phyloP scores from a whole-genome alignment of 2,888 invertebrate genomes.

The Strigamia maritima region DNA sequence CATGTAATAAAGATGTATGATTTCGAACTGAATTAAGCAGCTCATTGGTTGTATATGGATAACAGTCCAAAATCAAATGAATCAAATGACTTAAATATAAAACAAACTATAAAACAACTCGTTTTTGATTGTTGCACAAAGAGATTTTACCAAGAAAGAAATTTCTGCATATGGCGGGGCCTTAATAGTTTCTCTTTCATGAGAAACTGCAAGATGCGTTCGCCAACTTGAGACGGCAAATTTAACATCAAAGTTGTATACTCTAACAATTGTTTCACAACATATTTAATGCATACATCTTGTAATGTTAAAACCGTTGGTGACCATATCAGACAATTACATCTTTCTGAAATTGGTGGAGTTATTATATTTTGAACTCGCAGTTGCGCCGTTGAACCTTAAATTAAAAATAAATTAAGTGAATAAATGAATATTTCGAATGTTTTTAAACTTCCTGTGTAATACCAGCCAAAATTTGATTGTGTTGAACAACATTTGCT shows the following conservation, averaged over 20 bases:
- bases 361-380: slow-evolving; percentile 1
- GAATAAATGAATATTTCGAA: too few species aligned
- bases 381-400: neutral
- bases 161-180: slow-evolving; percentile 6
- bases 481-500: neutral
- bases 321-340: neutral
- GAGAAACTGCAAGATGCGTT: slow-evolving; percentile 11
- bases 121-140: neutral
- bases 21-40: neutral
- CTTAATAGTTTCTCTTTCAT: slow-evolving; percentile 1
- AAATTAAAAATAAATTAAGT: neutral
- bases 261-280: slow-evolving; percentile 1
- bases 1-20: neutral
- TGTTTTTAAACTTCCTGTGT: neutral
- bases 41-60: neutral
- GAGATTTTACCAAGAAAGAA: neutral
- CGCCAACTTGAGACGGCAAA: slow-evolving; percentile 11
- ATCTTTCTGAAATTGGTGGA: neutral
- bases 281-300: slow-evolving; percentile 1
- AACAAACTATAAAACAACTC: too few species aligned
- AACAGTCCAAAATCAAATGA: neutral
- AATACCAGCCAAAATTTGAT: neutral
- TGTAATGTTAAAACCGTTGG: neutral
- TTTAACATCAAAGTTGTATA: slow-evolving; percentile 1
- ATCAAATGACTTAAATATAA: neutral